Base-by-base conservation (phyloP, 2,113 vertebrate genomes). In the Ondatra zibethicus region DNA sequence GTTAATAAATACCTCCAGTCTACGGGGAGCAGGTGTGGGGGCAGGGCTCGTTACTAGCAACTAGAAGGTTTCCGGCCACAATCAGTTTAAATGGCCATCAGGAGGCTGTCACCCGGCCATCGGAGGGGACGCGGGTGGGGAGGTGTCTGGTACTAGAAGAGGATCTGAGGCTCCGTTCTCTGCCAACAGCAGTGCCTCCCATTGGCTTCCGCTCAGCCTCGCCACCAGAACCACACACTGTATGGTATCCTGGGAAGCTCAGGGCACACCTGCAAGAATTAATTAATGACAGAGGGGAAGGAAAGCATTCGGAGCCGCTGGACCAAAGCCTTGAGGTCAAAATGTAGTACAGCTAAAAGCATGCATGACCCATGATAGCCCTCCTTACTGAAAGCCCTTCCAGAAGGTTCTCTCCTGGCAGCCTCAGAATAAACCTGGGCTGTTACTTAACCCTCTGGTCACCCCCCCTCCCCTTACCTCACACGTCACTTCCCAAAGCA, bases 1-100 rank as follows among this genome's bases (percentile, higher is more conserved):
- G 85, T 95, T 98, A 96, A 97, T 93, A 97, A 97, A 86, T 70
- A 96, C 88, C 87, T 45, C 61, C 45, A 80, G 84, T 76, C 94
- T 89, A 19, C 5, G 7, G 91, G 89, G 72, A 97, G 45, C 61
- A 89, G 89, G 47, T 52, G 27, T 58, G 55, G 58, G 23, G 50
- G n/a, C 6, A 10, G 88, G 70, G 76, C 89, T 95, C 81, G 65
- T 77, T 73, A 93, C 23, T 8, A 65, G 23, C 0, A 14, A 73
- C 27, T 68, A 70, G 89, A 92, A 33, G 87, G 88, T 58, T 66
- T 63, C 33, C 0, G 1, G 75, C 82, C 84, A 70, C 2, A 0
- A 42, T 68, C 25, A 21, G 47, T 72, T 29, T 39, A 72, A 97
- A 92, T 0, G 29, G 58, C 36, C 36, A 0, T 1, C 1, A 82